Conservation (phyloP, 2,113 vertebrate genomes). For the Bujurquina vittata region DNA sequence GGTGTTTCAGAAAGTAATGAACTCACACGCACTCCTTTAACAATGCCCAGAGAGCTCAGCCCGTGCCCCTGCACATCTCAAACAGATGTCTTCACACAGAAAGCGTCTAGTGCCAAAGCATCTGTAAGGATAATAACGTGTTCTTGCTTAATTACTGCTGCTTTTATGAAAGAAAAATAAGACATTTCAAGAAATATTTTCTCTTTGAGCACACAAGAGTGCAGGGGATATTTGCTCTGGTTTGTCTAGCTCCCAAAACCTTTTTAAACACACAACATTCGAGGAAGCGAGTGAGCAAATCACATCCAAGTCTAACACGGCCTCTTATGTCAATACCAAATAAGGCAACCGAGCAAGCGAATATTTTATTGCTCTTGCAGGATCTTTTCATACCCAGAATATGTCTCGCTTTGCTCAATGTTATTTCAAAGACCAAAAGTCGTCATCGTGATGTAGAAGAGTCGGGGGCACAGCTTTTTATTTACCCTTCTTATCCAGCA, state of each 20-base stretch:
- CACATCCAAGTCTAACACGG: conserved; percentile 54
- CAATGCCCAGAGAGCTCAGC: conserved; percentile 19
- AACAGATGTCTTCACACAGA: conserved; percentile 57
- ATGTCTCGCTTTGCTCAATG: conserved; percentile 4
- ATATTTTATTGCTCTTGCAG: conserved; percentile 46
- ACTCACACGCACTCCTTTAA: background rate
- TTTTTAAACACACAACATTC: conserved; percentile 65
- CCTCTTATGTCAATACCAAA: conserved; percentile 73
- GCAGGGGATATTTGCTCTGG: conserved; percentile 66
- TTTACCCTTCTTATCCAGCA: background rate
- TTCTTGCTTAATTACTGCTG: conserved; percentile 48
- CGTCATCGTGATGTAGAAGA: conserved; percentile 20
- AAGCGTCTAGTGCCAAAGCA: conserved; percentile 45
- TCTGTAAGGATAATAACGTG: conserved; percentile 61
- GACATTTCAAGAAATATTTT: conserved; percentile 55
- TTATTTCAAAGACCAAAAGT: conserved; percentile 33
- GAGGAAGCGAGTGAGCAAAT: conserved; percentile 44
- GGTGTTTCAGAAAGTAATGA: conserved; percentile 13
- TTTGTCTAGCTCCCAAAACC: conserved; percentile 68
- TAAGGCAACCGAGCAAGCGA: conserved; percentile 69
- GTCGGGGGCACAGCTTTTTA: conserved; percentile 8
- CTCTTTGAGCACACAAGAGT: conserved; percentile 47
- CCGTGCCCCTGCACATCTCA: conserved; percentile 23
- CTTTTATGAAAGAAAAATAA: conserved; percentile 62
- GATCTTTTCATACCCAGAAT: conserved; percentile 50